Evolutionary conservation across 2,888 invertebrate genomes (phyloP).

Genomic region (Diaphora mendica): DNA sequence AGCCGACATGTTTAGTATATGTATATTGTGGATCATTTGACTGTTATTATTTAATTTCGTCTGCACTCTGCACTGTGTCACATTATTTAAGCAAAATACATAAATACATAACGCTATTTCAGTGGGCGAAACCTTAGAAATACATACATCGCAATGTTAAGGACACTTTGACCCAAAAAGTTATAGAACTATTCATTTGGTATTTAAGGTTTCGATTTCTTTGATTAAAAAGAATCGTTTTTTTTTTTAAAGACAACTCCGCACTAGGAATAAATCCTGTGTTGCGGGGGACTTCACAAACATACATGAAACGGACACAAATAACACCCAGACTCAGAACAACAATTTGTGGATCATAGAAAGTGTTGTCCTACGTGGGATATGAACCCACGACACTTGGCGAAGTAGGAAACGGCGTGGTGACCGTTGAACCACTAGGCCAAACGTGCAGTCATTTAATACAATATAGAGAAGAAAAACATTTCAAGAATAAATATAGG

Average conservation of each 20-base stretch:
- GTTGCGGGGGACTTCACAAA: no score
- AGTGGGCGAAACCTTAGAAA: background rate
- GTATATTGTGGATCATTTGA: background rate
- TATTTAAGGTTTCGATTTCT: background rate
- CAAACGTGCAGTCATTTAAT: no score
- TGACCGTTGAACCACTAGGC: no score
- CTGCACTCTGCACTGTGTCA: background rate
- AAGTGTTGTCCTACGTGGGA: no score
- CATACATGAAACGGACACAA: no score
- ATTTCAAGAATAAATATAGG: background rate
- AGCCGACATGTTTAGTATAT: background rate
- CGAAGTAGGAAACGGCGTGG: no score
- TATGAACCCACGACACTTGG: no score
- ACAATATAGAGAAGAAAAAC: background rate
- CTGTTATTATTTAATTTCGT: background rate
- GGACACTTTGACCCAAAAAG: background rate
- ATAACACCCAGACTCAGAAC: no score
- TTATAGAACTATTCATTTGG: background rate
- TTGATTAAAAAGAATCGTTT: background rate
- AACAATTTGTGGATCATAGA: no score
- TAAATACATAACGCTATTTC: background rate
- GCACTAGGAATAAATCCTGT: no score
- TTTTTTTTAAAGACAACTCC: no score
- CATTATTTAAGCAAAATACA: background rate
- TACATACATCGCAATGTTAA: background rate